Conservation (phyloP, 2,797 vertebrate genomes). For the Tachyglossus aculeatus region DNA sequence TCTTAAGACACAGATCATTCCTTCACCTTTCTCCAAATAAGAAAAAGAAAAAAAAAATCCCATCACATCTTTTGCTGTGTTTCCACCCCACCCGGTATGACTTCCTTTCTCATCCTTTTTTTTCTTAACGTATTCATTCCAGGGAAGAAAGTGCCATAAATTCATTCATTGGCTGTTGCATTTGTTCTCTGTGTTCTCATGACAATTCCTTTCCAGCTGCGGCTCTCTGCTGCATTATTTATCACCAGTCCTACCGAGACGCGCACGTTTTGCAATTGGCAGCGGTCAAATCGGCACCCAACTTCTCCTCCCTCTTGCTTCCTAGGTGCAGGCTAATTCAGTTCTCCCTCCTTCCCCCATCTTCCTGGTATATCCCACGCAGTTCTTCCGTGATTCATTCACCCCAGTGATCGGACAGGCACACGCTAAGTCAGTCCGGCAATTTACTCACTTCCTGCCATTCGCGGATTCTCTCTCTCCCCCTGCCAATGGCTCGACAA, state of each 20-base stretch:
- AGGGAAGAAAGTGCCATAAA: constrained; percentile 3
- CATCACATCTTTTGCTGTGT: not conserved
- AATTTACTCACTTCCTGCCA: too few species aligned
- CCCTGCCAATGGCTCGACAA: too few species aligned
- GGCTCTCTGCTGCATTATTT: not conserved
- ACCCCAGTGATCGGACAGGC: not conserved
- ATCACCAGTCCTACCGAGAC: not conserved
- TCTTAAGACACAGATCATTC: constrained; percentile 33
- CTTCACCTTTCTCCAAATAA: constrained; percentile 18
- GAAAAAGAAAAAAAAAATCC: too few species aligned
- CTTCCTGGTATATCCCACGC: not conserved
- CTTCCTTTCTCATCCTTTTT: not conserved
- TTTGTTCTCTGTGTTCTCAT: not conserved
- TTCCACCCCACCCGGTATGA: not conserved
- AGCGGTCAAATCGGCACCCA: not conserved
- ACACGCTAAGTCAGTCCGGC: too few species aligned
- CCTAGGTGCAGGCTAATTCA: not conserved
- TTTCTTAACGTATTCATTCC: not conserved
- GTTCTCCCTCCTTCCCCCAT: not conserved
- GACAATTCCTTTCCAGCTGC: not conserved
- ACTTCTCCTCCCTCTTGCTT: not conserved
- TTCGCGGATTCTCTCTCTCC: too few species aligned
- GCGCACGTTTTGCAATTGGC: not conserved
- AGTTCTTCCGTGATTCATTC: not conserved
- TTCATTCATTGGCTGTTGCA: rapidly evolving